phyloP scores from a whole-genome alignment of 2,797 vertebrate species.

The Odontamblyopus lacepedii region DNA sequence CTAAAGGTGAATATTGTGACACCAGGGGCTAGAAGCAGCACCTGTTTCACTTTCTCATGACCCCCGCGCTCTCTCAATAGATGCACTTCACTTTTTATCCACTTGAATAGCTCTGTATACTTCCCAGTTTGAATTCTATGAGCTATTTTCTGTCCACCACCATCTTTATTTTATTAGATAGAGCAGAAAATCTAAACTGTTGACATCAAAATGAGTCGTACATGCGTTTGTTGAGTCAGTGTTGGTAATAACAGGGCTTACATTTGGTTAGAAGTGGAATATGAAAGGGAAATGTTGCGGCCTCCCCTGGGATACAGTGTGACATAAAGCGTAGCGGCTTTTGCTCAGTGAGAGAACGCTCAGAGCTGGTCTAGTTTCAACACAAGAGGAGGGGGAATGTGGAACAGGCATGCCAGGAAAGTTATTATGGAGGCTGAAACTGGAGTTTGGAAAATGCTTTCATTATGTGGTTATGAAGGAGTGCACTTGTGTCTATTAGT shows the following conservation, averaged over 20 bases:
- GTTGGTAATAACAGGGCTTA: constrained; percentile 47
- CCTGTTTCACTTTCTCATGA: constrained; percentile 53
- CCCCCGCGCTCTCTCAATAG: constrained; percentile 45
- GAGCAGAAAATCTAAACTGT: constrained; percentile 29
- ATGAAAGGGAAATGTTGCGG: constrained; percentile 26
- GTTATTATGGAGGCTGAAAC: constrained; percentile 10
- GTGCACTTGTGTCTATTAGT: neutral
- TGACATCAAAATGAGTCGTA: constrained; percentile 36
- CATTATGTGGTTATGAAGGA: neutral
- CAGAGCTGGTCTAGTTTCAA: constrained; percentile 47
- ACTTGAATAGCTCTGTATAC: constrained; percentile 44
- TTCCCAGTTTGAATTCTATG: constrained; percentile 32
- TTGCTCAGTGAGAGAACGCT: constrained; percentile 47
- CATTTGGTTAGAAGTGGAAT: constrained; percentile 48
- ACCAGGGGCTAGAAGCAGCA: constrained; percentile 42
- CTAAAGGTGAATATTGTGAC: constrained; percentile 67
- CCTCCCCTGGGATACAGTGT: constrained; percentile 46
- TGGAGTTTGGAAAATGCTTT: neutral
- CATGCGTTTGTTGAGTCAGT: constrained; percentile 52
- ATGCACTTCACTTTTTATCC: constrained; percentile 31
- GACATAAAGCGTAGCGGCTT: constrained; percentile 53
- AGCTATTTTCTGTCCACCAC: constrained; percentile 12
- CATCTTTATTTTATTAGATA: constrained; percentile 37
- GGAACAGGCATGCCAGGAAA: constrained; percentile 13
- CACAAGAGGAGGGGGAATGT: constrained; percentile 25